These are phyloP conservation scores for Percina caprodes DNA, from an alignment of 2,113 vertebrate species.

Conservation along the genomic window DNA sequence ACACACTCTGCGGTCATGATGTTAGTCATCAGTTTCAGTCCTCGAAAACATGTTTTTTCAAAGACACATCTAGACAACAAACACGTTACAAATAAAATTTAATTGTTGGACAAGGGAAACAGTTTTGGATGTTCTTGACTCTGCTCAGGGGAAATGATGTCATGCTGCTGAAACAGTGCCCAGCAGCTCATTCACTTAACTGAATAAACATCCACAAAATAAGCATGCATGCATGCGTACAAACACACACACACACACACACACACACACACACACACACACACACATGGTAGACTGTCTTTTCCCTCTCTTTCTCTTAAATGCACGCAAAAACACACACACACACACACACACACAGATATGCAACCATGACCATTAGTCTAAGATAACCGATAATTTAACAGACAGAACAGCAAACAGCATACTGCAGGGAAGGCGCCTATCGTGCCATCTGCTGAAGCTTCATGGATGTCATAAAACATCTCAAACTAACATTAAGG, in stretches of 20 bases:
- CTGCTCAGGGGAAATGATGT: slow-evolving; percentile 47
- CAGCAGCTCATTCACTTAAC: slow-evolving; percentile 47
- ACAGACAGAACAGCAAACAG: slow-evolving; percentile 37
- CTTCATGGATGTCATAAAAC: slow-evolving; percentile 51
- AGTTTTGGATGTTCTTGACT: slow-evolving; percentile 24
- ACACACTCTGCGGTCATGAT: background rate
- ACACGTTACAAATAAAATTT: background rate
- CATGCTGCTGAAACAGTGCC: slow-evolving; percentile 55
- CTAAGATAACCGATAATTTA: slow-evolving; percentile 33
- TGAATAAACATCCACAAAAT: slow-evolving; percentile 30
- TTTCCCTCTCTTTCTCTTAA: background rate
- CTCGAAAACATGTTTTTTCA: too few species aligned
- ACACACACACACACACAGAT: slow-evolving; percentile 15
- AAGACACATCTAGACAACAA: background rate
- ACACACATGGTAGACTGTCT: background rate
- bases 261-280: slow-evolving; percentile 11
- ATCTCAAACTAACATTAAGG: slow-evolving; percentile 19
- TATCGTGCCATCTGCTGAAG: slow-evolving; percentile 32
- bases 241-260: background rate
- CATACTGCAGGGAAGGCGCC: slow-evolving; percentile 8
- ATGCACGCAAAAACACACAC: background rate
- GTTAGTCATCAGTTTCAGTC: background rate
- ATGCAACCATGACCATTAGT: slow-evolving; percentile 25
- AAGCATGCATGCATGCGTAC: background rate
- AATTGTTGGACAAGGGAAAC: slow-evolving; percentile 5